These are phyloP conservation scores for Enteromius afrohamiltoni DNA, from an alignment of 2,797 vertebrate genomes.

Conservation along the genomic window DNA sequence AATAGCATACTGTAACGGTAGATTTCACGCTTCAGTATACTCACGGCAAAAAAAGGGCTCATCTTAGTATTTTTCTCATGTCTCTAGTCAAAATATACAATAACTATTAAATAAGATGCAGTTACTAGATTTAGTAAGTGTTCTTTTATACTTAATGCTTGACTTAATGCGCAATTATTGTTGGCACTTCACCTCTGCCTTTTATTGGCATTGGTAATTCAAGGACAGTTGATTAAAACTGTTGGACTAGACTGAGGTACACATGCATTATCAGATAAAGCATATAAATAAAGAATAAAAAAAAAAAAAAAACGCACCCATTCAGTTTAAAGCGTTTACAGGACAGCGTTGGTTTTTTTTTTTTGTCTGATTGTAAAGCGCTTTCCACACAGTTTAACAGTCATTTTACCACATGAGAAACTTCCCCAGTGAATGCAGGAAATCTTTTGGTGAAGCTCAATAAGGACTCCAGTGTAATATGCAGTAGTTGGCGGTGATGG, in stretches of 20 bases:
- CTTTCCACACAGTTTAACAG: not conserved
- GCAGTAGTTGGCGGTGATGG: slow-evolving; percentile 46
- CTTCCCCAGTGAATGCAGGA: not conserved
- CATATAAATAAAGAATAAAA: not conserved
- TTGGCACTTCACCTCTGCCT: not conserved
- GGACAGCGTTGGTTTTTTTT: not conserved
- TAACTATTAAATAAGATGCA: not conserved
- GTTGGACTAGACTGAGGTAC: not conserved
- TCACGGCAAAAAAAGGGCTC: not conserved
- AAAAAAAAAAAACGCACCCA: not conserved
- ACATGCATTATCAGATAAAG: not conserved
- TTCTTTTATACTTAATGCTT: not conserved
- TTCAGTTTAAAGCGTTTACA: not conserved
- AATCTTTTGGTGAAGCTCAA: not conserved
- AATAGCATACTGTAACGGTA: slow-evolving; percentile 70
- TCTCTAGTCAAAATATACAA: not conserved
- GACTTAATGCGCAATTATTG: not conserved
- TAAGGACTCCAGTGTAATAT: slow-evolving; percentile 28
- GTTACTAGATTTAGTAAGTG: not conserved
- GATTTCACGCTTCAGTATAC: slow-evolving; percentile 75
- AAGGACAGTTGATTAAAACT: not conserved
- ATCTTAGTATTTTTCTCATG: not conserved
- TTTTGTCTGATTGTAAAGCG: not conserved
- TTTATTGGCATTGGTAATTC: not conserved
- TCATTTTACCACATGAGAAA: not conserved